Evolutionary conservation across 2,888 invertebrate genomes (phyloP).

Genomic region (Eristalis pertinax): DNA sequence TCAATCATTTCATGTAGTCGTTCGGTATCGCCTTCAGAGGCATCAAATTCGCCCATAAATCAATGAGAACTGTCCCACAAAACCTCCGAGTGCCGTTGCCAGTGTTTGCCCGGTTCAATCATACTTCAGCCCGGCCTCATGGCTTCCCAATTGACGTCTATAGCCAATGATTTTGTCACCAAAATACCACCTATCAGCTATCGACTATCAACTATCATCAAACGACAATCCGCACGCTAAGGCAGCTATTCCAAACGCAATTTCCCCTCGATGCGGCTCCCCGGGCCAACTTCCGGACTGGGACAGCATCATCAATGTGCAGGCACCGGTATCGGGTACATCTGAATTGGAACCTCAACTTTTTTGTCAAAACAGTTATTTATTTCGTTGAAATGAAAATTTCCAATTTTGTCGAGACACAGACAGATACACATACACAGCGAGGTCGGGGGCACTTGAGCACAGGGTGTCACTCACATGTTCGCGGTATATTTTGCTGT

Average conservation of each 20-base stretch:
- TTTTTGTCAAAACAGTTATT: slow-evolving; percentile 33
- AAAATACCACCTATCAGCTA: slow-evolving; percentile 2
- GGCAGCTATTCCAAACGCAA: slow-evolving; percentile 11
- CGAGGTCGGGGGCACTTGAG: not conserved
- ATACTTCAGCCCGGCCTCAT: not conserved
- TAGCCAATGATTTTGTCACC: slow-evolving; percentile 10
- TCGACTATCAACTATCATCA: not conserved
- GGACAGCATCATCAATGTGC: not conserved
- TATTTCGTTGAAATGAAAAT: slow-evolving; percentile 22
- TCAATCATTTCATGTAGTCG: not conserved
- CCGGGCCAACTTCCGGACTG: not conserved
- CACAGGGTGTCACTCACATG: not conserved
- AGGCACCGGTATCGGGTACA: slow-evolving; percentile 8
- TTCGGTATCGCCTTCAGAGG: not conserved
- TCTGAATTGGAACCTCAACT: slow-evolving; percentile 3
- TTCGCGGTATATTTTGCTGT: not conserved
- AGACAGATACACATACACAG: not conserved
- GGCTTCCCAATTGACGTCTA: not conserved
- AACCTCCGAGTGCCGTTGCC: not conserved
- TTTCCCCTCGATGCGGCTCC: slow-evolving; percentile 14
- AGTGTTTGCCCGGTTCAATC: not conserved
- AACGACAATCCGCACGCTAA: not conserved
- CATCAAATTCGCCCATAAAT: not conserved
- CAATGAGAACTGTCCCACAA: not conserved
- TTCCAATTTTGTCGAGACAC: slow-evolving; percentile 11